Conservation (phyloP, 2,888 invertebrate species). For the Flabesymbios commensalis region DNA sequence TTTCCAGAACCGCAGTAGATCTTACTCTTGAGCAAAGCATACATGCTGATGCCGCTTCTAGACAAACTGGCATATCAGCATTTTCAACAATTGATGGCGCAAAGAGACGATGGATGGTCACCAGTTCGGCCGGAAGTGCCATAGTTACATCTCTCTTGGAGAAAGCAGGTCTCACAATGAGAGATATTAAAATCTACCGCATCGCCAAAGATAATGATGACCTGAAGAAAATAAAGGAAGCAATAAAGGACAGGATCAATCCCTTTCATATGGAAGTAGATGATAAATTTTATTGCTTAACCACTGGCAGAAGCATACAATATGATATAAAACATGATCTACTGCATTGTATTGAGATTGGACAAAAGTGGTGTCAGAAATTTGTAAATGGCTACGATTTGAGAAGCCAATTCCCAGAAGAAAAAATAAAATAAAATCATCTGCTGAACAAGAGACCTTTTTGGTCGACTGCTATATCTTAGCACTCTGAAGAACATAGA, state of each 20-base stretch:
- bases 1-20: too few species aligned
- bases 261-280: background rate
- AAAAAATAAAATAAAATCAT: background rate
- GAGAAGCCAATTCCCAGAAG: background rate
- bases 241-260: background rate
- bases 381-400: too few species aligned
- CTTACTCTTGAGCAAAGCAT: background rate
- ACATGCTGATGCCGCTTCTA: slow-evolving; percentile 1
- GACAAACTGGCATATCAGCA: background rate
- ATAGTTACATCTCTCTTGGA: background rate
- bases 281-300: background rate
- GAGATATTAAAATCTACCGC: background rate
- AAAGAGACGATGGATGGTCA: background rate
- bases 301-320: background rate
- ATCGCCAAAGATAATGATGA: background rate
- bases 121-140: background rate
- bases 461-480: background rate
- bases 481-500: background rate
- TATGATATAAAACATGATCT: background rate
- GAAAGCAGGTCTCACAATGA: background rate
- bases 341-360: background rate
- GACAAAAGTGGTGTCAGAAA: background rate
- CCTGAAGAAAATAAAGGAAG: background rate
- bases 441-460: background rate
- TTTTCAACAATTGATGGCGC: background rate